Percentiles rank a stretch among this genome's conserved stretches.
Conservation (phyloP, 2,113 vertebrate genomes). For the Silurus asotus region DNA sequence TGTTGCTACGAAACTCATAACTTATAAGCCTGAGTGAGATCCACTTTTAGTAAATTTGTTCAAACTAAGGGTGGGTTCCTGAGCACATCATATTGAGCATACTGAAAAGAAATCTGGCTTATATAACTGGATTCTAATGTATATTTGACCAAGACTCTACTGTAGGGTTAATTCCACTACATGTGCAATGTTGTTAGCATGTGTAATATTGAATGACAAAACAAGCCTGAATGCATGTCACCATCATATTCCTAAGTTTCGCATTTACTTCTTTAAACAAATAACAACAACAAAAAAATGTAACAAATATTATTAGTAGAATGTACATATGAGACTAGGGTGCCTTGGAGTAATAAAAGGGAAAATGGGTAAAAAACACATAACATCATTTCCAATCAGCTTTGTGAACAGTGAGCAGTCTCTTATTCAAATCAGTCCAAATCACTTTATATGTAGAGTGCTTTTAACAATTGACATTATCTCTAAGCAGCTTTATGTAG, state of each 20-base stretch:
- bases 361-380: background rate
- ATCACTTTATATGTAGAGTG: too few relatives aligned
- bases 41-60: background rate
- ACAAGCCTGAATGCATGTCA: too few relatives aligned
- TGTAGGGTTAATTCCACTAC: background rate
- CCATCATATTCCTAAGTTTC: too few relatives aligned
- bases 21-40: too few relatives aligned
- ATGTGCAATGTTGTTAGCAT: too few relatives aligned
- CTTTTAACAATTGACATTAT: too few relatives aligned
- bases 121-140: background rate
- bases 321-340: background rate
- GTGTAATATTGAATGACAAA: too few relatives aligned
- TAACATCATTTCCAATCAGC: conserved; percentile 56
- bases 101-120: background rate
- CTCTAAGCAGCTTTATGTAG: too few relatives aligned
- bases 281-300: too few relatives aligned
- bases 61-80: background rate
- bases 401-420: conserved; percentile 67
- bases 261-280: too few relatives aligned
- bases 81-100: background rate
- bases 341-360: background rate
- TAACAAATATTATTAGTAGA: too few relatives aligned
- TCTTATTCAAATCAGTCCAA: background rate
- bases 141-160: background rate
- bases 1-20: background rate